These are phyloP conservation scores for Staurois parvus DNA, from an alignment of 2,797 vertebrate genomes.

Conservation along the genomic window DNA sequence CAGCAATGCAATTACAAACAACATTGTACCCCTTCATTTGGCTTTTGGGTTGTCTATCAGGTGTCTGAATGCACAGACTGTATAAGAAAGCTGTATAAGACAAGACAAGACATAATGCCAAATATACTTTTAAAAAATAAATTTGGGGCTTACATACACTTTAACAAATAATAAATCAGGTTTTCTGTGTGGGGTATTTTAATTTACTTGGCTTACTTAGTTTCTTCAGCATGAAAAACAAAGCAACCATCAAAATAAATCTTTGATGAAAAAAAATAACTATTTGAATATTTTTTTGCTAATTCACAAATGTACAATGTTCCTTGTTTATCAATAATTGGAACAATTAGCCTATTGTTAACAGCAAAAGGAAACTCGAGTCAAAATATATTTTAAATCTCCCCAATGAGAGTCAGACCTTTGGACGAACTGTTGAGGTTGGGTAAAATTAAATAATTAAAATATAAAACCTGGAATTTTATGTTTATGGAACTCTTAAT, in stretches of 20 bases:
- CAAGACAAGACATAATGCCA: no score
- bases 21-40: no score
- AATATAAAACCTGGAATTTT: slow-evolving; percentile 54
- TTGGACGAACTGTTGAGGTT: slow-evolving; percentile 78
- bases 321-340: slow-evolving; percentile 76
- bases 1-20: no score
- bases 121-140: no score
- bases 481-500: slow-evolving; percentile 74
- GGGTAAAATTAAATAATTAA: slow-evolving; percentile 77
- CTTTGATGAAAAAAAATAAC: neutral
- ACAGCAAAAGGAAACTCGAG: slow-evolving; percentile 67
- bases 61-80: no score
- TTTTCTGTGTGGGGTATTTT: neutral
- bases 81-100: no score
- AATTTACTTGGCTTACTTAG: neutral
- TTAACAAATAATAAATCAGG: no score
- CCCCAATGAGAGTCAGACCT: slow-evolving; percentile 76
- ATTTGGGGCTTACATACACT: no score
- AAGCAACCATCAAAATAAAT: neutral
- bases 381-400: slow-evolving; percentile 74
- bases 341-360: slow-evolving; percentile 80
- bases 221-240: neutral
- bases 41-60: no score
- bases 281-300: neutral
- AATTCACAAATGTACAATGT: slow-evolving; percentile 67